Base-by-base conservation (phyloP, 2,888 invertebrate genomes). In the Mesodorylaimus sp. region DNA sequence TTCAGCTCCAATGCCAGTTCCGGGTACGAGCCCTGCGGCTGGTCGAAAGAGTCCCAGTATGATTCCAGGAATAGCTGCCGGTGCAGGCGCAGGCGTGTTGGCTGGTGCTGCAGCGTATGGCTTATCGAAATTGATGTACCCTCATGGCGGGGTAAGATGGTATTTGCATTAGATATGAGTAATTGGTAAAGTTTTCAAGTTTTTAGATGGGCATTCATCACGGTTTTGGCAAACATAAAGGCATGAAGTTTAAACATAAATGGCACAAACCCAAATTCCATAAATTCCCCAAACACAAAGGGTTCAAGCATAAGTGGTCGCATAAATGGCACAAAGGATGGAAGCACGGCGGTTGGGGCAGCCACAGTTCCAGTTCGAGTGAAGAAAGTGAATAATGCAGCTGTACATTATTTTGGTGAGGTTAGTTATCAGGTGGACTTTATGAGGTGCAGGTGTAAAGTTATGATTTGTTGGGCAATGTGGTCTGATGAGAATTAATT, bases 161-260 rank as follows among this genome's bases (percentile, higher is more conserved):
- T 32, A 10, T 32, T 32, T 7, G 32, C 32, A 10, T 32, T 32
- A 10, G 7, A 10, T 10, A 32, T 7, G 10, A 32, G 10, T 32
- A 32, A 32, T 32, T 32, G 16, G 32, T 32, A 32, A 7, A 32
- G 16, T 32, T 32, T 32, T 32, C 32, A 32, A 16, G 32, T 7
- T 16, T 7, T 7, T 16, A 32, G 7, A 16, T 7, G 32, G n/a
- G n/a, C n/a, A n/a, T n/a, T 32, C 32, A 32, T 16, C 10, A 16
- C 16, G 32, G 32, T 32, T 32, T 32, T 32, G 24, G 26, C 25
- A 23, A 23, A 44, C 44, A 44, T 44, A 41, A 41, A 41, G 44
- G 44, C 44, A 44, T 44, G 44, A 44, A 44, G 25, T 25, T 44
- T 26, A 44, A 44, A 26, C 21, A 44, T 10, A 23, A 44, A 10